Conservation (phyloP, 2,888 invertebrate species). For the Aricia artaxerxes region DNA sequence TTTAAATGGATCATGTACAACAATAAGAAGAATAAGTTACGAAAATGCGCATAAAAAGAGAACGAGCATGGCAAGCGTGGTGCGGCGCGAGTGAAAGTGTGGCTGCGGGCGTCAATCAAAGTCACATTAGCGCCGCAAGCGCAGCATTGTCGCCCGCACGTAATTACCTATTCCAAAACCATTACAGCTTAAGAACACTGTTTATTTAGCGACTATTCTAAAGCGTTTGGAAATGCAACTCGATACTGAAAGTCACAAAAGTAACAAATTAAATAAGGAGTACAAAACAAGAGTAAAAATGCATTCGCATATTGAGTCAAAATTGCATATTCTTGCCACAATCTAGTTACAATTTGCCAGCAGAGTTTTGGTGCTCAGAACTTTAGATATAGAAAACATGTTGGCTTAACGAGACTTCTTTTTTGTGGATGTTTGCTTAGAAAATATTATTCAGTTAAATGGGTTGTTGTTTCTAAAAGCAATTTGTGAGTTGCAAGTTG, state of each 20-base stretch:
- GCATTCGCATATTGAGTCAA: background rate
- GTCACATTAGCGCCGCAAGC: conserved; percentile 57
- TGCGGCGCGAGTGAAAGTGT: conserved; percentile 64
- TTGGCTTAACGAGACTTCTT: background rate
- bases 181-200: background rate
- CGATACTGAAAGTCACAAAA: background rate
- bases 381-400: background rate
- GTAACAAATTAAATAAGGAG: too few species aligned
- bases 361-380: background rate
- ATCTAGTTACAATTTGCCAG: background rate
- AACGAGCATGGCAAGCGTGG: conserved; percentile 54
- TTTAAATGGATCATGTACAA: background rate
- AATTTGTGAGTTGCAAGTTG: conserved; percentile 47
- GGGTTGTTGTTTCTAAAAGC: background rate
- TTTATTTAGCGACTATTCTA: background rate
- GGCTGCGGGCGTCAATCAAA: conserved; percentile 67
- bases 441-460: background rate
- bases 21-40: conserved; percentile 5
- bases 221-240: background rate
- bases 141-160: conserved; percentile 34
- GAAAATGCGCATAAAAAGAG: conserved; percentile 35
- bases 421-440: conserved; percentile 11
- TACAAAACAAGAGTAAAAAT: too few species aligned
- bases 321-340: background rate
- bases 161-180: conserved; percentile 7